Evolutionary conservation across 2,888 invertebrate species (phyloP).

Genomic region (Pediacus dermestoides): DNA sequence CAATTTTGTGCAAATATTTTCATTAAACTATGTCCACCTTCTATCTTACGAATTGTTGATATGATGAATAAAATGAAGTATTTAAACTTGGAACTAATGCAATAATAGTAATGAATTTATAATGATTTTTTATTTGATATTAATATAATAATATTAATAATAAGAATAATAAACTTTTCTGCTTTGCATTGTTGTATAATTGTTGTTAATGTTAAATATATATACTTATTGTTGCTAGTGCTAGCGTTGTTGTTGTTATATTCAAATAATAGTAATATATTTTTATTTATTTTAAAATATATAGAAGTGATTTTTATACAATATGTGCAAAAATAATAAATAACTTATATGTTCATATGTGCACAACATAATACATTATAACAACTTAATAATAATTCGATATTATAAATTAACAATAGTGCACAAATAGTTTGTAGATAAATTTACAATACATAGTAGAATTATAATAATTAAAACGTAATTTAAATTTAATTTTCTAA

Average conservation of each 20-base stretch:
- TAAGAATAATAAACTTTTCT: conserved; percentile 27
- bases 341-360: conserved; percentile 3
- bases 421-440: too few relatives aligned
- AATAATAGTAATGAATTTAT: conserved; percentile 18
- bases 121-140: too few relatives aligned
- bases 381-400: too few relatives aligned
- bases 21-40: too few relatives aligned
- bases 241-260: conserved; percentile 49
- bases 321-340: conserved; percentile 1
- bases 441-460: too few relatives aligned
- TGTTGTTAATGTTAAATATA: conserved; percentile 48
- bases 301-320: conserved; percentile 32
- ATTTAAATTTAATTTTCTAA: too few relatives aligned
- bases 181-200: conserved; percentile 48
- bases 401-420: too few relatives aligned
- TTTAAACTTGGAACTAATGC: conserved; percentile 8
- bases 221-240: conserved; percentile 50
- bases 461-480: too few relatives aligned
- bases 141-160: conserved; percentile 8
- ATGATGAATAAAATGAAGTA: conserved; percentile 1
- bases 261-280: conserved; percentile 39
- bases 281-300: conserved; percentile 35
- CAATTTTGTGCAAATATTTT: conserved; percentile 11
- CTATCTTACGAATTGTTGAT: too few relatives aligned
- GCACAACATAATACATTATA: too few relatives aligned